Percentiles rank a stretch among this genome's conserved stretches.
Evolutionary conservation across 1,140 invertebrate genomes (phyloP).

Genomic region (Drosophila albomicans): DNA sequence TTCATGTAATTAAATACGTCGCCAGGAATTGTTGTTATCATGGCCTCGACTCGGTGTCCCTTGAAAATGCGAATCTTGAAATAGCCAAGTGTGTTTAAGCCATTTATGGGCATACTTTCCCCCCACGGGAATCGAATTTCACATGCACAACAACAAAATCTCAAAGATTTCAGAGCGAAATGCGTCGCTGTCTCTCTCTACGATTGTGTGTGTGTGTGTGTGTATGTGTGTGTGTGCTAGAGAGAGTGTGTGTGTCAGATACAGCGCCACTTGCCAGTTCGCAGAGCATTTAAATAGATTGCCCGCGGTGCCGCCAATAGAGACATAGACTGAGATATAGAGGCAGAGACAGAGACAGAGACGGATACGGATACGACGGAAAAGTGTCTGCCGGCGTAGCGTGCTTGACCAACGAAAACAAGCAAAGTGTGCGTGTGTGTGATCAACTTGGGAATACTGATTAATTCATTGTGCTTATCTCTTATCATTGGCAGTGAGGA

Average conservation of each 20-base stretch:
- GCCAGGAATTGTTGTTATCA: background rate
- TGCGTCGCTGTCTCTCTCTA: constrained; percentile 27
- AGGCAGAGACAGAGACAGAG: constrained; percentile 51
- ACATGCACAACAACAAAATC: constrained; percentile 74
- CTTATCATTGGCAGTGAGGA: constrained; percentile 19
- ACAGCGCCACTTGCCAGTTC: constrained; percentile 72
- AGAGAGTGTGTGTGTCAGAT: constrained; percentile 28
- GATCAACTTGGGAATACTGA: background rate
- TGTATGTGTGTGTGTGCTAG: constrained; percentile 7
- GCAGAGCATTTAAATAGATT: constrained; percentile 76
- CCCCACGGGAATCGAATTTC: constrained; percentile 71
- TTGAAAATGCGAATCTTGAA: constrained; percentile 1
- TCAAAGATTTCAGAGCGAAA: constrained; percentile 49
- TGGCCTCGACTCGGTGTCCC: too few relatives aligned
- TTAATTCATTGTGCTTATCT: background rate
- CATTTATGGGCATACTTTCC: constrained; percentile 71
- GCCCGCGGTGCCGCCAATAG: constrained; percentile 47
- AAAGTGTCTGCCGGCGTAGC: constrained; percentile 33
- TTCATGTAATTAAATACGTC: background rate
- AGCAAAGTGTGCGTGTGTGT: constrained; percentile 6
- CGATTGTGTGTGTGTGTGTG: constrained; percentile 10
- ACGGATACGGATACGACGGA: constrained; percentile 56
- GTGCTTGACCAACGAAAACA: constrained; percentile 8
- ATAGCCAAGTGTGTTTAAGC: constrained; percentile 47
- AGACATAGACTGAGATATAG: constrained; percentile 48